Evolutionary conservation across 2,113 vertebrate genomes (phyloP).

Genomic region (Oxyura jamaicensis): DNA sequence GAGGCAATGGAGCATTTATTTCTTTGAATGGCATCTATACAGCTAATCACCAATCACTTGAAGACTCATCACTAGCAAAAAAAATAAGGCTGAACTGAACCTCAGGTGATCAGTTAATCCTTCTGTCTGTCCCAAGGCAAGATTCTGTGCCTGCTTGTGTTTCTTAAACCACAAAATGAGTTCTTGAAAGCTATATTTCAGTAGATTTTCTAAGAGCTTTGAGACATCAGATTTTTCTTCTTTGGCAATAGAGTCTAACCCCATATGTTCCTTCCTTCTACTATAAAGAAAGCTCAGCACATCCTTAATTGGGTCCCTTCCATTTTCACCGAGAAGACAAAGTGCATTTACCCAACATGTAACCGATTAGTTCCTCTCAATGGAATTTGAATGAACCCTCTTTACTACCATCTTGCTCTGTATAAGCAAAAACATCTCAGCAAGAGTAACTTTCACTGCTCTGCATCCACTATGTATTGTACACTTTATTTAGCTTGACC

Average conservation of each 20-base stretch:
- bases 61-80: neutral
- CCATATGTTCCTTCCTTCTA: constrained; percentile 9
- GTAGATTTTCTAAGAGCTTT: neutral
- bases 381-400: neutral
- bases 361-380: neutral
- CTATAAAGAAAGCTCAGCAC: neutral
- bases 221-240: neutral
- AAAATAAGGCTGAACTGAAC: neutral
- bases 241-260: neutral
- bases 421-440: neutral
- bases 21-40: neutral
- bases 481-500: neutral
- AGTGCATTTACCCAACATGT: neutral
- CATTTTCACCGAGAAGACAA: neutral
- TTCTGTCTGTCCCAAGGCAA: neutral
- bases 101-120: neutral
- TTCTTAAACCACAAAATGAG: neutral
- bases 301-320: neutral
- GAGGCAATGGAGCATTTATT: neutral
- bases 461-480: neutral
- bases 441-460: neutral
- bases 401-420: neutral
- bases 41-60: neutral
- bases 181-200: neutral
- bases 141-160: neutral